Evolutionary conservation across 2,113 vertebrate genomes (phyloP).

Genomic region (Rhynchopsitta pachyrhyncha): DNA sequence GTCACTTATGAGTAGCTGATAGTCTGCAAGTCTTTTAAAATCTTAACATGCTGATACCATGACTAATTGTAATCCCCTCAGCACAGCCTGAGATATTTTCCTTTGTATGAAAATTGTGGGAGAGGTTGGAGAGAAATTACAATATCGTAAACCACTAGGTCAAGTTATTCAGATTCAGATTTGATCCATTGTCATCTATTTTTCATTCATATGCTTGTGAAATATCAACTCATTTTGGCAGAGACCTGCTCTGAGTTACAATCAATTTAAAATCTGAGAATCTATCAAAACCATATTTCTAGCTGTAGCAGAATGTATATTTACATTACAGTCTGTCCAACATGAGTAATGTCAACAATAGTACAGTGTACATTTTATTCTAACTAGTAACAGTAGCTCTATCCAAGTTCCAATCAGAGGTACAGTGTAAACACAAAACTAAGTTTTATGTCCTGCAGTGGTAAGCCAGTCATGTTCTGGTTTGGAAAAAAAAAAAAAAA

Average conservation of each 20-base stretch:
- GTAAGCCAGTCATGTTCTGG: background rate
- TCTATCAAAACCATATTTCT: conserved; percentile 77
- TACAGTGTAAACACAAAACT: conserved; percentile 49
- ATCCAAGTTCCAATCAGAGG: conserved; percentile 70
- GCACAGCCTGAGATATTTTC: conserved; percentile 17
- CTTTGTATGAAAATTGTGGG: conserved; percentile 45
- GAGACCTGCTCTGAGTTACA: conserved; percentile 59
- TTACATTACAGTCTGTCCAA: conserved; percentile 70
- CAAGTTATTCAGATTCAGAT: conserved; percentile 44
- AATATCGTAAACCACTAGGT: conserved; percentile 44
- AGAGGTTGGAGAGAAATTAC: background rate
- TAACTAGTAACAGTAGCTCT: conserved; percentile 64
- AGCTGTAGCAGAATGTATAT: conserved; percentile 69
- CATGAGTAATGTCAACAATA: conserved; percentile 71
- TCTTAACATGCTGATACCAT: conserved; percentile 19
- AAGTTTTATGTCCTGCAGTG: conserved; percentile 52
- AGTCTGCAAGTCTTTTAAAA: conserved; percentile 58
- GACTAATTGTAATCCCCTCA: conserved; percentile 57
- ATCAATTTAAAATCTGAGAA: conserved; percentile 67
- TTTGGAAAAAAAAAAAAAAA: background rate
- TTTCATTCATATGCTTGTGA: conserved; percentile 68
- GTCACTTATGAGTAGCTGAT: conserved; percentile 63
- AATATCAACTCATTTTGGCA: conserved; percentile 64
- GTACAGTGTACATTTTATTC: conserved; percentile 57
- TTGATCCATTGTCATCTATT: conserved; percentile 62